These are phyloP conservation scores for Rachycentron canadum DNA, from an alignment of 2,797 vertebrate species.

Conservation along the genomic window DNA sequence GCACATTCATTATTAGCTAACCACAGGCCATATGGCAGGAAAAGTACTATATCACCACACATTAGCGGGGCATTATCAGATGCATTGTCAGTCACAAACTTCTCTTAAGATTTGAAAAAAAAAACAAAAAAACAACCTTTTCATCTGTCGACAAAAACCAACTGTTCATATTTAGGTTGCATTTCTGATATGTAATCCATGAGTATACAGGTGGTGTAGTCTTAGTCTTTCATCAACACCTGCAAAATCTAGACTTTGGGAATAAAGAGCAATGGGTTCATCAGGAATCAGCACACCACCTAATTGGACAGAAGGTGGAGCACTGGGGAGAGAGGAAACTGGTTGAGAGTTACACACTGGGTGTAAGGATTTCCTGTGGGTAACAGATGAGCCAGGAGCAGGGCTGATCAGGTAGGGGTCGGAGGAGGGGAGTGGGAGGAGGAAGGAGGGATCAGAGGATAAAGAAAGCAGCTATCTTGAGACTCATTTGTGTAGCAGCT, in stretches of 20 bases:
- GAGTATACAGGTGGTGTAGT: background rate
- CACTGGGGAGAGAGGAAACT: slow-evolving; percentile 62
- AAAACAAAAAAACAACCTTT: slow-evolving; percentile 12
- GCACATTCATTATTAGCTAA: slow-evolving; percentile 72
- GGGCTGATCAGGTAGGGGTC: slow-evolving; percentile 47
- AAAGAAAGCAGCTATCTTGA: slow-evolving; percentile 56
- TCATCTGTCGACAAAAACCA: slow-evolving; percentile 2
- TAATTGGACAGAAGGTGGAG: slow-evolving; percentile 64
- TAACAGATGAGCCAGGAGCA: slow-evolving; percentile 46
- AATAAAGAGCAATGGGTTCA: slow-evolving; percentile 35
- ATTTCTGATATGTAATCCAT: background rate
- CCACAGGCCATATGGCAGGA: slow-evolving; percentile 51
- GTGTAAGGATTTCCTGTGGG: slow-evolving; percentile 75
- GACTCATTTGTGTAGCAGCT: slow-evolving; percentile 64
- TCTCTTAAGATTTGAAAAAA: slow-evolving; percentile 14
- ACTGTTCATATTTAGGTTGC: slow-evolving; percentile 18
- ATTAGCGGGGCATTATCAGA: slow-evolving; percentile 43
- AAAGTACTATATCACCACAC: slow-evolving; percentile 39
- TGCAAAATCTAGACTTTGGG: slow-evolving; percentile 5
- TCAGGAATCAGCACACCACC: slow-evolving; percentile 31
- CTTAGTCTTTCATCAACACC: slow-evolving; percentile 28
- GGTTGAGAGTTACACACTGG: slow-evolving; percentile 54
- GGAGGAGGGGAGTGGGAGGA: slow-evolving; percentile 23
- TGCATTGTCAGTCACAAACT: slow-evolving; percentile 6
- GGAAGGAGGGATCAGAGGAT: slow-evolving; percentile 46